Evolutionary conservation across 2,113 vertebrate species (phyloP).

Genomic region (Mustelus asterias): DNA sequence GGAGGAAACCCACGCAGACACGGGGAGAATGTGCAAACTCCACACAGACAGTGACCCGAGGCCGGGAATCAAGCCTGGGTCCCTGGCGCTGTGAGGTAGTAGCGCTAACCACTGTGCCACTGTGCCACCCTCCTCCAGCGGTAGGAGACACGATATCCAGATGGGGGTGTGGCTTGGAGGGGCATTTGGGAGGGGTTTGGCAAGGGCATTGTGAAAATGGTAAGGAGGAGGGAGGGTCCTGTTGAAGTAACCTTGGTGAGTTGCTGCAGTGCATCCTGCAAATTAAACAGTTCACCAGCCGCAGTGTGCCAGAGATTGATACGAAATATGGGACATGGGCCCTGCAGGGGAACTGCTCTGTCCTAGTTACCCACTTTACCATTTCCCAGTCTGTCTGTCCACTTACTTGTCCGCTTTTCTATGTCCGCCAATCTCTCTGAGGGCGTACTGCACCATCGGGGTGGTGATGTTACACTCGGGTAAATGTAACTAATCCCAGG

Average conservation of each 20-base stretch:
- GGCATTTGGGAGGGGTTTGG: background rate
- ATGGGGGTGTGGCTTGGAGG: background rate
- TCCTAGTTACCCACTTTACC: background rate
- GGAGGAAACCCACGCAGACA: too few relatives aligned
- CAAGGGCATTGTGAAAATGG: background rate
- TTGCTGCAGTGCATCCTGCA: background rate
- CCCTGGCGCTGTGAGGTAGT: too few relatives aligned
- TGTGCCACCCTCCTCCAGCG: too few relatives aligned
- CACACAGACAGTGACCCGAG: too few relatives aligned
- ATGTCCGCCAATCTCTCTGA: background rate
- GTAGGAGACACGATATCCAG: background rate
- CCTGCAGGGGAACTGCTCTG: background rate
- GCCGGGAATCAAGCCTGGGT: too few relatives aligned
- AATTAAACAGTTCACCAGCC: background rate
- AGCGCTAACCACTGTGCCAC: too few relatives aligned
- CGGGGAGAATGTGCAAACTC: too few relatives aligned
- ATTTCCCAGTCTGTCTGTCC: background rate
- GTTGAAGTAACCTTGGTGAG: background rate
- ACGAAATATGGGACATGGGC: background rate
- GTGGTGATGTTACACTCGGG: background rate
- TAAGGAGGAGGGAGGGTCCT: background rate
- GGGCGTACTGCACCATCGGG: background rate
- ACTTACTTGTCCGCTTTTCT: background rate
- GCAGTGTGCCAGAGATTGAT: background rate
- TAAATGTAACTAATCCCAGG: background rate